Evolutionary conservation across 2,888 invertebrate genomes (phyloP).

Genomic region (Cyrtodaria siliqua): DNA sequence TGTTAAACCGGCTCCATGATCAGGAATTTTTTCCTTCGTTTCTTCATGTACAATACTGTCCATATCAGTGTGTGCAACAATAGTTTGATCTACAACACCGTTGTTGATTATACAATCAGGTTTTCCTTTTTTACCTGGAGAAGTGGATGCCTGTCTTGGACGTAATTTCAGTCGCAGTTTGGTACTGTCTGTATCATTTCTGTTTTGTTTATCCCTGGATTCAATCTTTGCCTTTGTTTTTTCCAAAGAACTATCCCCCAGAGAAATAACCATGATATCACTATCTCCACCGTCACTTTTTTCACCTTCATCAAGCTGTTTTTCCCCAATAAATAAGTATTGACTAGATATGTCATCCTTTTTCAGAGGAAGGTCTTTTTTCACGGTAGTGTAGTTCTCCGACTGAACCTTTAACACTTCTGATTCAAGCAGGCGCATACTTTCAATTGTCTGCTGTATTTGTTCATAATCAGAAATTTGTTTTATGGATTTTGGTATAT

Average conservation of each 20-base stretch:
- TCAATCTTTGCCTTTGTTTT: not conserved
- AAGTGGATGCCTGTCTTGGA: constrained; percentile 1
- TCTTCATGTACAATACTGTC: not conserved
- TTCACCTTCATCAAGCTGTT: not conserved
- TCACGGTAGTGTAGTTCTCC: not conserved
- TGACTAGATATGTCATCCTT: not conserved
- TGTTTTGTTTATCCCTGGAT: constrained; percentile 11
- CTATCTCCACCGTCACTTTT: constrained; percentile 33
- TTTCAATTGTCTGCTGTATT: not conserved
- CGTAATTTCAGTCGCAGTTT: constrained; percentile 48
- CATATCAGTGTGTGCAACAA: no score
- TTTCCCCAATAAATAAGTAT: not conserved
- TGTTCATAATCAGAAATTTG: not conserved
- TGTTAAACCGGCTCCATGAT: no score
- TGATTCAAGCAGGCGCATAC: not conserved
- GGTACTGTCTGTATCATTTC: constrained; percentile 6
- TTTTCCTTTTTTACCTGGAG: not conserved
- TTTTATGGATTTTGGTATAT: not conserved
- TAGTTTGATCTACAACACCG: no score
- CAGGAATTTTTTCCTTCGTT: not conserved
- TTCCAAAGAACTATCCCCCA: not conserved
- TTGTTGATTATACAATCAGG: not conserved
- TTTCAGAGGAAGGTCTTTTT: not conserved
- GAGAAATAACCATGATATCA: constrained; percentile 37
- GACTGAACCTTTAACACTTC: not conserved